These are phyloP conservation scores for Megalops cyprinoides DNA, from an alignment of 2,797 vertebrate genomes.

Conservation along the genomic window DNA sequence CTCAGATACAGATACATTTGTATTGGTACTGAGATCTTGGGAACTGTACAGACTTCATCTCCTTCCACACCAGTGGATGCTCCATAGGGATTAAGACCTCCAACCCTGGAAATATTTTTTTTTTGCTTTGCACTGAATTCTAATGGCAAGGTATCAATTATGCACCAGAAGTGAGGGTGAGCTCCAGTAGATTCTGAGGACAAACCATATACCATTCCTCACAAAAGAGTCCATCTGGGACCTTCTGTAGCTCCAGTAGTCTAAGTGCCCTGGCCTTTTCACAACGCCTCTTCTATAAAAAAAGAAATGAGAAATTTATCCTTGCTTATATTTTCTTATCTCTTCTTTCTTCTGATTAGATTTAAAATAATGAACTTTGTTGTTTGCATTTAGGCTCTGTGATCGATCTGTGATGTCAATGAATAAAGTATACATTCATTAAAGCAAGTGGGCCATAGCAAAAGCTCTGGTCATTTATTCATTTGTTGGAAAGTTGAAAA, in stretches of 20 bases:
- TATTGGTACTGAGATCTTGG: background rate
- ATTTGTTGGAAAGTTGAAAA: background rate
- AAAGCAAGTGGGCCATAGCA: background rate
- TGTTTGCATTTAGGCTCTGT: background rate
- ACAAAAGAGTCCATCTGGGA: constrained; percentile 6
- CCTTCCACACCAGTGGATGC: background rate
- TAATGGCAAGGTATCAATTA: constrained; percentile 16
- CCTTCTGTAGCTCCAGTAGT: background rate
- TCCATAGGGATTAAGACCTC: background rate
- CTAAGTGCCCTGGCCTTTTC: background rate
- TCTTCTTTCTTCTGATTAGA: background rate
- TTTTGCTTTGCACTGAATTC: background rate
- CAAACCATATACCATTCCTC: background rate
- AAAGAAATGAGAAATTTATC: background rate
- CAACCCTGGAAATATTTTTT: background rate
- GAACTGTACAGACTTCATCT: background rate
- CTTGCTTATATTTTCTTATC: background rate
- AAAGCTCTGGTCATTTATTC: background rate
- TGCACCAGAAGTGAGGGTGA: background rate
- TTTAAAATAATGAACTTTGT: background rate
- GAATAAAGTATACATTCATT: background rate
- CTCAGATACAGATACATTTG: background rate
- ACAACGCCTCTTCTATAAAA: background rate
- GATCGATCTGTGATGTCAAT: background rate
- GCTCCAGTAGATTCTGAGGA: constrained; percentile 7